Conservation (phyloP, 2,888 invertebrate genomes). For the Netelia inedita region DNA sequence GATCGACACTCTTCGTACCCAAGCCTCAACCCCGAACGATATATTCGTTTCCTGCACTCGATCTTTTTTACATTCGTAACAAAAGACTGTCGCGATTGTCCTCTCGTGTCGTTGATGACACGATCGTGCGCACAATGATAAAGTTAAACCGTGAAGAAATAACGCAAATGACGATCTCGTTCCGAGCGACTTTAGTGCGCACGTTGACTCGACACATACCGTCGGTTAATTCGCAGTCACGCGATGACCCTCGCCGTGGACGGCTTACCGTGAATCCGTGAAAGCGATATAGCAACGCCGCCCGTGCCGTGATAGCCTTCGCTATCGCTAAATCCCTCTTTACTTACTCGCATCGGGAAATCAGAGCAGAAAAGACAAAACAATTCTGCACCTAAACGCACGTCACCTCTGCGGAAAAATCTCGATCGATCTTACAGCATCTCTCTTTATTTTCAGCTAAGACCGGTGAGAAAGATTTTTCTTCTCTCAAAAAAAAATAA, state of each 20-base stretch:
- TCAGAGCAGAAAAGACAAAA: not conserved
- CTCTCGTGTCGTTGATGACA: slow-evolving; percentile 47
- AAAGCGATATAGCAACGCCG: slow-evolving; percentile 9
- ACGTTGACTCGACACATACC: slow-evolving; percentile 21
- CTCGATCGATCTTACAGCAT: not conserved
- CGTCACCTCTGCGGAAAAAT: slow-evolving; percentile 15
- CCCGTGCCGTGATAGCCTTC: not conserved
- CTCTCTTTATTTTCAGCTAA: slow-evolving; percentile 54
- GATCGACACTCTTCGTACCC: not conserved
- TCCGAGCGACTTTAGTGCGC: slow-evolving; percentile 41
- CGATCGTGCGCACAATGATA: slow-evolving; percentile 24
- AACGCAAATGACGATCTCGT: slow-evolving; percentile 57
- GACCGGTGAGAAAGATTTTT: slow-evolving; percentile 2
- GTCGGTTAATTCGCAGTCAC: slow-evolving; percentile 46
- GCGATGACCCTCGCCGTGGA: slow-evolving; percentile 52
- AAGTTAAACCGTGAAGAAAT: slow-evolving; percentile 42
- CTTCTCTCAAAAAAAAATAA: not conserved
- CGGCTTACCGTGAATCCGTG: slow-evolving; percentile 43
- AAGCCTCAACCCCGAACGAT: not conserved
- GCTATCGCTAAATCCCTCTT: not conserved
- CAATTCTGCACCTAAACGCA: not conserved
- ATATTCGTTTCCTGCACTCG: no score
- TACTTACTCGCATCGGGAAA: not conserved
- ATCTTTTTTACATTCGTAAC: slow-evolving; percentile 34
- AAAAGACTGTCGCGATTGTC: slow-evolving; percentile 48